These are phyloP conservation scores for Cheiracanthium punctorium DNA, from an alignment of 2,888 invertebrate genomes.

Conservation along the genomic window DNA sequence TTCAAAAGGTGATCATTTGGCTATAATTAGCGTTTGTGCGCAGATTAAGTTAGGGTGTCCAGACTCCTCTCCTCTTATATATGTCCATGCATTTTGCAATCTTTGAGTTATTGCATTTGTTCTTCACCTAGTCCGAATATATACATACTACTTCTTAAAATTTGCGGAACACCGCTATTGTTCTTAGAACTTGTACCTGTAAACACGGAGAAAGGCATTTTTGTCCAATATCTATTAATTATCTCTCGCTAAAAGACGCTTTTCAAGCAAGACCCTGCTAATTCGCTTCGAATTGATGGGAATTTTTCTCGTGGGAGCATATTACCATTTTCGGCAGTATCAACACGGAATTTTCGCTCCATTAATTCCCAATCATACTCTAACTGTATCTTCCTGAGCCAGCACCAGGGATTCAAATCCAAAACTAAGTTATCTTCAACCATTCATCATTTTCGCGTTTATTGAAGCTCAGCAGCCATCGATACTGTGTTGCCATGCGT, in stretches of 20 bases:
- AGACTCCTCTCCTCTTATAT: no score
- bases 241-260: not conserved
- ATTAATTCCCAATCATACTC: not conserved
- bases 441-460: slow-evolving; percentile 13
- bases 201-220: no score
- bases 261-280: not conserved
- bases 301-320: not conserved
- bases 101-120: no score
- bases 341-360: not conserved
- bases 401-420: slow-evolving; percentile 1
- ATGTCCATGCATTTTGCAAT: no score
- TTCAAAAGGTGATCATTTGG: no score
- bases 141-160: no score
- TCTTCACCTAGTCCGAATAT: no score
- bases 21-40: no score
- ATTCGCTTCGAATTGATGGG: not conserved
- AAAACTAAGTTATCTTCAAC: slow-evolving; percentile 5
- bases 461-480: not conserved
- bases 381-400: not conserved
- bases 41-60: no score
- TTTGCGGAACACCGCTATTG: no score
- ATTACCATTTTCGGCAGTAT: not conserved
- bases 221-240: no score
- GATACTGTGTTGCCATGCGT: not conserved
- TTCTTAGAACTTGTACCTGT: no score